These are phyloP conservation scores for Ichneumoninae sp. DNA, from an alignment of 2,888 invertebrate genomes.

Conservation along the genomic window DNA sequence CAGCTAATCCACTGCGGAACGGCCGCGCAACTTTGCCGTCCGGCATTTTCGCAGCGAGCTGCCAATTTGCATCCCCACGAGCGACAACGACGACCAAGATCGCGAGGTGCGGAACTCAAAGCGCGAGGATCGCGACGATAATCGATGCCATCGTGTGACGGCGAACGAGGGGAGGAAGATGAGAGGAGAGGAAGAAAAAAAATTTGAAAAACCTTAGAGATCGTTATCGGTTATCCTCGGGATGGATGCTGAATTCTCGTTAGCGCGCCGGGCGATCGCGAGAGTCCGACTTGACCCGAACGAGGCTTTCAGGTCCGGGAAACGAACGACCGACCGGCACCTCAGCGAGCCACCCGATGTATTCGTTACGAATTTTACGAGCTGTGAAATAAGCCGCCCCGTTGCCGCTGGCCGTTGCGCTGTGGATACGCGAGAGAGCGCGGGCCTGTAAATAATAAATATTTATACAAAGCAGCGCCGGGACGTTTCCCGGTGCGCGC, in stretches of 20 bases:
- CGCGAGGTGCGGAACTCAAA: background rate
- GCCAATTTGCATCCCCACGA: conserved; percentile 37
- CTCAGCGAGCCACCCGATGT: conserved; percentile 57
- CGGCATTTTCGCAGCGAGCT: conserved; percentile 19
- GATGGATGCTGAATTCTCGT: conserved; percentile 75
- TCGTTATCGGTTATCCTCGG: conserved; percentile 73
- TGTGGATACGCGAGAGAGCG: conserved; percentile 53
- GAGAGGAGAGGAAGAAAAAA: conserved; percentile 33
- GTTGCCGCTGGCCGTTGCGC: conserved; percentile 61
- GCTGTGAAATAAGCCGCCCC: conserved; percentile 71
- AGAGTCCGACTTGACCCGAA: conserved; percentile 21
- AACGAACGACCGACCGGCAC: conserved; percentile 21
- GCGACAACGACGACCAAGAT: background rate
- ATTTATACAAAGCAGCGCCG: conserved; percentile 66
- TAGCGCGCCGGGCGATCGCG: conserved; percentile 62
- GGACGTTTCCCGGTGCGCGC: conserved; percentile 32
- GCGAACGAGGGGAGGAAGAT: conserved; percentile 8
- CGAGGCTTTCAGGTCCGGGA: background rate
- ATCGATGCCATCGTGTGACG: background rate
- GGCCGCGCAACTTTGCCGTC: background rate
- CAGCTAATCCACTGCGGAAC: conserved; percentile 13
- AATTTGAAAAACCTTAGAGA: conserved; percentile 52
- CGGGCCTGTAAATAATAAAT: conserved; percentile 68
- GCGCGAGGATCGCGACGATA: conserved; percentile 7
- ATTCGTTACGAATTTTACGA: conserved; percentile 74